Percentiles rank a stretch among this genome's conserved stretches.
Conservation (phyloP, 2,888 invertebrate genomes). For the Agrilus cyanescens region DNA sequence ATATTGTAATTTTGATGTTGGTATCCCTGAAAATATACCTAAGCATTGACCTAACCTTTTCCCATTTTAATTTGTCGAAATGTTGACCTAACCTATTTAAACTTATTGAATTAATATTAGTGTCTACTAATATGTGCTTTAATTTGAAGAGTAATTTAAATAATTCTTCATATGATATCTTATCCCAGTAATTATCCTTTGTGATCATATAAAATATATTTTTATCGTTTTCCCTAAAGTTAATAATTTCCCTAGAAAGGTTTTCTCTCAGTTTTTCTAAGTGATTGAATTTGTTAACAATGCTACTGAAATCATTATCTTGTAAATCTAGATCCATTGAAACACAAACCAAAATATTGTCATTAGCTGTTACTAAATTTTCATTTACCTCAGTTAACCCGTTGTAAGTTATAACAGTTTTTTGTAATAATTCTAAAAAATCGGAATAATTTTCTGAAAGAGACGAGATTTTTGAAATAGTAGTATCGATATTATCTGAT, state of each 20-base stretch:
- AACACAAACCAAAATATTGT: too few relatives aligned
- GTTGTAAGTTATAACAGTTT: not conserved
- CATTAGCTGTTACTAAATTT: too few relatives aligned
- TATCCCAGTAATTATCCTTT: constrained; percentile 15
- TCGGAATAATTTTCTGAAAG: not conserved
- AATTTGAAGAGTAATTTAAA: constrained; percentile 11
- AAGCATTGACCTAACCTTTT: constrained; percentile 10
- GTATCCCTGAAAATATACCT: constrained; percentile 14
- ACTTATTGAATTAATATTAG: constrained; percentile 2
- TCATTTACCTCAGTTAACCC: too few relatives aligned
- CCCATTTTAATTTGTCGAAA: constrained; percentile 1
- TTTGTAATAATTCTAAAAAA: not conserved
- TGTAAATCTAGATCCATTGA: too few relatives aligned
- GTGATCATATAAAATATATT: constrained; percentile 7
- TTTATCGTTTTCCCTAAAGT: constrained; percentile 1
- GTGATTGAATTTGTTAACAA: too few relatives aligned
- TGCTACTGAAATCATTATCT: too few relatives aligned
- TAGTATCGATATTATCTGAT: too few relatives aligned
- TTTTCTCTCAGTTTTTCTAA: too few relatives aligned
- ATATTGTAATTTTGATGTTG: constrained; percentile 14
- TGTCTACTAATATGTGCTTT: constrained; percentile 1
- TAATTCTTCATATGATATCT: constrained; percentile 15
- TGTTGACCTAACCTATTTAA: constrained; percentile 4
- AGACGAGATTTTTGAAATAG: not conserved
- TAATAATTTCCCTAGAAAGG: too few relatives aligned